Evolutionary conservation across 1,140 invertebrate species (phyloP).

Genomic region (Zaprionus vittiger): DNA sequence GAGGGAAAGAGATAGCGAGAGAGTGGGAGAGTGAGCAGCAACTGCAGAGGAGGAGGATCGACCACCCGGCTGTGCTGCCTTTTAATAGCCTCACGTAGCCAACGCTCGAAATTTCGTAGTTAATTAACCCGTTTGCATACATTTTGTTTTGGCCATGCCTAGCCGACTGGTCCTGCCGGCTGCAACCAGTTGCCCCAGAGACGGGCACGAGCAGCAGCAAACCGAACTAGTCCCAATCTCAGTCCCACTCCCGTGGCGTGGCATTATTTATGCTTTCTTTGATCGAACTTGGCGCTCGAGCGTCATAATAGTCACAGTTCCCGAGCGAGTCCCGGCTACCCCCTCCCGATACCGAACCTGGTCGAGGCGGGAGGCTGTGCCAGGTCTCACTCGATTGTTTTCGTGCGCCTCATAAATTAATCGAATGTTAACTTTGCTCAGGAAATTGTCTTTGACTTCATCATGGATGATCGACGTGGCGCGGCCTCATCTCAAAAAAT

Average conservation of each 20-base stretch:
- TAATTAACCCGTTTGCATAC: constrained; percentile 83
- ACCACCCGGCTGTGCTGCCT: constrained; percentile 64
- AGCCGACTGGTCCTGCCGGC: constrained; percentile 29
- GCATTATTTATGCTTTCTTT: constrained; percentile 81
- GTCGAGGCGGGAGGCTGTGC: neutral
- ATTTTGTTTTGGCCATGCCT: constrained; percentile 52
- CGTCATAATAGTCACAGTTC: constrained; percentile 71
- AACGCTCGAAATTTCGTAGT: constrained; percentile 70
- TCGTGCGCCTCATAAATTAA: constrained; percentile 74
- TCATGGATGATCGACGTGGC: constrained; percentile 40
- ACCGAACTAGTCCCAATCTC: constrained; percentile 8
- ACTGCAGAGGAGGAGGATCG: constrained; percentile 20
- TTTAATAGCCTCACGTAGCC: constrained; percentile 62
- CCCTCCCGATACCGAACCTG: neutral
- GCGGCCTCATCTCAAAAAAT: constrained; percentile 49
- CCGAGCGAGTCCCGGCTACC: neutral
- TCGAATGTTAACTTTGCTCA: constrained; percentile 64
- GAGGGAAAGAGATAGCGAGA: constrained; percentile 17
- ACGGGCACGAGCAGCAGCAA: constrained; percentile 12
- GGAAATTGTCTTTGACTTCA: constrained; percentile 71
- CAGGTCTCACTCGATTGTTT: constrained; percentile 59
- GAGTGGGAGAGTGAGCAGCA: constrained; percentile 3
- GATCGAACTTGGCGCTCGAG: constrained; percentile 72
- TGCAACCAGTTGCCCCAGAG: constrained; percentile 57
- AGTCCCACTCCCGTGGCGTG: constrained; percentile 37